phyloP scores from a whole-genome alignment of 2,113 vertebrate genomes.

The Nibea coibor region DNA sequence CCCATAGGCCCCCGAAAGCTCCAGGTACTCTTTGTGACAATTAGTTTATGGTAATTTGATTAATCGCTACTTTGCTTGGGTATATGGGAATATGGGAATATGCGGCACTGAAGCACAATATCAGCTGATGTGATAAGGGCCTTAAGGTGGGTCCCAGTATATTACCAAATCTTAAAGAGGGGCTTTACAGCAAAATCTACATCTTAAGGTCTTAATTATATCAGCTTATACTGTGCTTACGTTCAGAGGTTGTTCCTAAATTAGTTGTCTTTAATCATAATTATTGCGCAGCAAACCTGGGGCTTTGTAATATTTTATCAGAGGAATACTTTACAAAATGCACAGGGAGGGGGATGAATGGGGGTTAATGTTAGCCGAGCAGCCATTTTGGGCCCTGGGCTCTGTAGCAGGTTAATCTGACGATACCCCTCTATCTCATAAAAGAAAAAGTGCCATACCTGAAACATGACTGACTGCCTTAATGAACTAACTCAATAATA shows the following conservation, averaged over 20 bases:
- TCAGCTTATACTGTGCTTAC: slow-evolving; percentile 21
- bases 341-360: not conserved
- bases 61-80: not conserved
- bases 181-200: slow-evolving; percentile 11
- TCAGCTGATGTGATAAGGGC: not conserved
- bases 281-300: slow-evolving; percentile 13
- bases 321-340: not conserved
- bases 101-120: not conserved
- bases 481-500: slow-evolving; percentile 10
- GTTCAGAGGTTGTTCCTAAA: slow-evolving; percentile 30
- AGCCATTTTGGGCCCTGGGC: not conserved
- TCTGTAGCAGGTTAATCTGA: slow-evolving; percentile 13
- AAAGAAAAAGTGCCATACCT: not conserved
- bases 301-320: slow-evolving; percentile 17
- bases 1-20: not conserved
- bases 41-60: slow-evolving; percentile 35
- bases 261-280: slow-evolving; percentile 50
- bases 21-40: not conserved
- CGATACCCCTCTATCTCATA: not conserved
- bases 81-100: not conserved
- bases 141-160: not conserved
- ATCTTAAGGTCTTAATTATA: slow-evolving; percentile 15
- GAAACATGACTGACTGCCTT: not conserved
- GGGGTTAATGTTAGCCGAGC: not conserved
- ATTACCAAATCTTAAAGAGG: slow-evolving; percentile 3